Evolutionary conservation across 2,888 invertebrate genomes (phyloP).

Genomic region (Rhorus exstirpatorius): DNA sequence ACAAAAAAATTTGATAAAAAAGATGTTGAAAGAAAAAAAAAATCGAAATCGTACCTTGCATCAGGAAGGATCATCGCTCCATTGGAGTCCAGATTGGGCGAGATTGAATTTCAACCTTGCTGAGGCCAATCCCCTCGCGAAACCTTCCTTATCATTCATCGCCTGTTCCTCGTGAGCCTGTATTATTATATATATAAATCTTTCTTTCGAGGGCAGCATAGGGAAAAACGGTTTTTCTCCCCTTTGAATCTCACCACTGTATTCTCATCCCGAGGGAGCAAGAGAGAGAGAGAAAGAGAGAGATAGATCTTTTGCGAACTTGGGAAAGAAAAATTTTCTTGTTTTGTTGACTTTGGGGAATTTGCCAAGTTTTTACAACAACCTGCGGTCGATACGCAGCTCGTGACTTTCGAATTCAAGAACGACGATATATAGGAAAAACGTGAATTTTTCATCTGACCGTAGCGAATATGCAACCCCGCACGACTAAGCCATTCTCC

Average conservation of each 20-base stretch:
- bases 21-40: too few relatives aligned
- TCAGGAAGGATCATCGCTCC: conserved; percentile 47
- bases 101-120: conserved; percentile 58
- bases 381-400: neutral
- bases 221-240: neutral
- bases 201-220: conserved; percentile 15
- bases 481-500: too few relatives aligned
- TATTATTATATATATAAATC: neutral
- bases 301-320: conserved; percentile 20
- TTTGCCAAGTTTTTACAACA: neutral
- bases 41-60: conserved; percentile 17
- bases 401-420: conserved; percentile 6
- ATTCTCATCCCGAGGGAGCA: conserved; percentile 1
- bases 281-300: too few relatives aligned
- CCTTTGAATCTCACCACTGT: conserved; percentile 1
- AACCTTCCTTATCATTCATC: conserved; percentile 6
- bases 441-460: neutral
- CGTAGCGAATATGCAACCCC: too few relatives aligned
- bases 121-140: neutral
- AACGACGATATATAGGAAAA: neutral
- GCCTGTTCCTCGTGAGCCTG: conserved; percentile 10
- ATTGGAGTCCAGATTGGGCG: conserved; percentile 17
- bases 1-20: too few relatives aligned
- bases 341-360: conserved; percentile 55
- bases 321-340: conserved; percentile 21